Evolutionary conservation across 2,888 invertebrate genomes (phyloP).

Genomic region (Tillus elongatus): DNA sequence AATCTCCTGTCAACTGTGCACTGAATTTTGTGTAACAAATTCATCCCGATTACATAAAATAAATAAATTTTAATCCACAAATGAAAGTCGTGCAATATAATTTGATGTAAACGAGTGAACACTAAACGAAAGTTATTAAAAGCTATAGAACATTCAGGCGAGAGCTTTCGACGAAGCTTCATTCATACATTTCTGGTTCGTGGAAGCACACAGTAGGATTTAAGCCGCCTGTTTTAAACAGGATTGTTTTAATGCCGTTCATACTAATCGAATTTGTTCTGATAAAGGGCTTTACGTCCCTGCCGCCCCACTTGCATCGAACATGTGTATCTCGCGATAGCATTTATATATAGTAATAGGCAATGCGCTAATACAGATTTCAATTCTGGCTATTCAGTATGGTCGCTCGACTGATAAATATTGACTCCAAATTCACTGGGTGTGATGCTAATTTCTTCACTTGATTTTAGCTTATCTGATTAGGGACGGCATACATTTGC

Average conservation of each 20-base stretch:
- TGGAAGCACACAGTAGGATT: slow-evolving; percentile 24
- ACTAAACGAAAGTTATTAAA: too few relatives aligned
- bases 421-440: slow-evolving; percentile 32
- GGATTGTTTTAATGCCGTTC: slow-evolving; percentile 54
- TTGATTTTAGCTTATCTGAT: slow-evolving; percentile 26
- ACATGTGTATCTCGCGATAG: too few relatives aligned
- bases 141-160: slow-evolving; percentile 17
- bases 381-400: slow-evolving; percentile 38
- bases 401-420: slow-evolving; percentile 41
- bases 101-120: too few relatives aligned
- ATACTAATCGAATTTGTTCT: slow-evolving; percentile 50
- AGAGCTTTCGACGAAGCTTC: slow-evolving; percentile 23
- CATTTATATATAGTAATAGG: slow-evolving; percentile 7
- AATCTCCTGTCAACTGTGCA: too few relatives aligned
- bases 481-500: too few relatives aligned
- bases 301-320: slow-evolving; percentile 12
- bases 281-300: slow-evolving; percentile 32
- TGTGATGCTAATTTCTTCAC: slow-evolving; percentile 33
- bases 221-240: slow-evolving; percentile 41
- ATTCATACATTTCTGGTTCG: slow-evolving; percentile 26
- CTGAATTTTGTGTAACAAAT: too few relatives aligned
- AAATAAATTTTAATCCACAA: too few relatives aligned
- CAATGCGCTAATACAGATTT: slow-evolving; percentile 34
- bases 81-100: too few relatives aligned
- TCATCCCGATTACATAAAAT: too few relatives aligned